phyloP scores from a whole-genome alignment of 2,797 vertebrate genomes.

The Cichlasoma orientale region DNA sequence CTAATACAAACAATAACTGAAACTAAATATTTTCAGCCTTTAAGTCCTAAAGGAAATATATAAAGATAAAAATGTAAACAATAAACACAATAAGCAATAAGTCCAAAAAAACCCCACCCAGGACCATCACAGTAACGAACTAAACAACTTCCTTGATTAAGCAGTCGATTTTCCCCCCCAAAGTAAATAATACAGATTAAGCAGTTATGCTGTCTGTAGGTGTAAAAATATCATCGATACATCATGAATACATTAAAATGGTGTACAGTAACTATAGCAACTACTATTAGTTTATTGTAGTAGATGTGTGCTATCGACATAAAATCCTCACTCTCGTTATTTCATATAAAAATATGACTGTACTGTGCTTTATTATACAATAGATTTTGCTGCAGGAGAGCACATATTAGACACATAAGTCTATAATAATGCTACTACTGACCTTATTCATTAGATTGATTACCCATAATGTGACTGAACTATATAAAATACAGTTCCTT shows the following conservation, averaged over 20 bases:
- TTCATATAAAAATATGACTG: background rate
- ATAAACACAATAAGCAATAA: no score
- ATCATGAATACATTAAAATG: background rate
- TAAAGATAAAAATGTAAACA: background rate
- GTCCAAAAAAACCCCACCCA: no score
- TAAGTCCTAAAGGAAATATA: background rate
- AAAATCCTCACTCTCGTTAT: background rate
- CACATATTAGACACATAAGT: fast-evolving
- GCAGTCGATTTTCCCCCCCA: no score
- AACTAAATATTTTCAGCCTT: no score
- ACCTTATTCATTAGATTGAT: background rate
- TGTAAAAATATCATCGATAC: background rate
- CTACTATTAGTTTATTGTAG: no score
- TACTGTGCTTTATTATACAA: background rate
- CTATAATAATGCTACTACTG: background rate
- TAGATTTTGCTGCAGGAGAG: background rate
- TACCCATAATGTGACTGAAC: background rate
- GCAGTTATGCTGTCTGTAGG: background rate
- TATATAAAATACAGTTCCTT: background rate
- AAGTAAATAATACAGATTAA: no score
- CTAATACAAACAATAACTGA: no score
- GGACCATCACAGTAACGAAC: no score
- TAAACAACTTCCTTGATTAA: no score
- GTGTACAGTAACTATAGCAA: background rate
- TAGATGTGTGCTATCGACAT: background rate